These are phyloP conservation scores for Tribolium madens DNA, from an alignment of 1,140 invertebrate genomes.

Conservation along the genomic window DNA sequence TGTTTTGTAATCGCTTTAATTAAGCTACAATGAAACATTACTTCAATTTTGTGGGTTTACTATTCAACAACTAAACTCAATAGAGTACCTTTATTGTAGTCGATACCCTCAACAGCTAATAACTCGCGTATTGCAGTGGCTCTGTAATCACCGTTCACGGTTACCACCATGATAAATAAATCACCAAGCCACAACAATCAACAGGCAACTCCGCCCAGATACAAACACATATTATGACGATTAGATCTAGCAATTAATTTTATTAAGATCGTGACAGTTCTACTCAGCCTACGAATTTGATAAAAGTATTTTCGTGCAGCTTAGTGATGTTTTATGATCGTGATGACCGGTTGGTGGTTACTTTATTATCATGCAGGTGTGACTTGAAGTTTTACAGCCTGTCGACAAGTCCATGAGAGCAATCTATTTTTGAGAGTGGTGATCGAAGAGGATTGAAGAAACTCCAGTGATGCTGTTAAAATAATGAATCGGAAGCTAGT, in stretches of 20 bases:
- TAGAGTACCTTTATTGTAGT: too few relatives aligned
- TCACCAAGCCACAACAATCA: conserved; percentile 5
- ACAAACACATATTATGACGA: conserved; percentile 12
- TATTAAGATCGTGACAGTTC: background rate
- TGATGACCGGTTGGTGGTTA: background rate
- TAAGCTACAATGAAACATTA: too few relatives aligned
- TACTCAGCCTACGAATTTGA: too few relatives aligned
- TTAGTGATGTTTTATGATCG: background rate
- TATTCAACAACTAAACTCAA: too few relatives aligned
- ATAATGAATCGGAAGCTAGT: background rate
- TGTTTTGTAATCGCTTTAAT: too few relatives aligned
- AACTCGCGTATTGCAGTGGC: too few relatives aligned
- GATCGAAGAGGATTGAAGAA: background rate
- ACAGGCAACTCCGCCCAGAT: conserved; percentile 11
- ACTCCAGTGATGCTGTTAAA: too few relatives aligned
- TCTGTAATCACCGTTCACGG: background rate
- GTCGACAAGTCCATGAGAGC: background rate
- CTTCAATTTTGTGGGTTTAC: too few relatives aligned
- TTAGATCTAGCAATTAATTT: conserved; percentile 17
- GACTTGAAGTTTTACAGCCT: background rate
- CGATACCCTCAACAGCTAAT: too few relatives aligned
- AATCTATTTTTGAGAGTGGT: background rate
- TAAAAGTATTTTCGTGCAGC: background rate
- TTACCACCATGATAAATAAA: conserved; percentile 8
- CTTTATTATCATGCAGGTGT: background rate